Evolutionary conservation across 1,140 invertebrate genomes (phyloP).

Genomic region (Drosophila subpulchrella): DNA sequence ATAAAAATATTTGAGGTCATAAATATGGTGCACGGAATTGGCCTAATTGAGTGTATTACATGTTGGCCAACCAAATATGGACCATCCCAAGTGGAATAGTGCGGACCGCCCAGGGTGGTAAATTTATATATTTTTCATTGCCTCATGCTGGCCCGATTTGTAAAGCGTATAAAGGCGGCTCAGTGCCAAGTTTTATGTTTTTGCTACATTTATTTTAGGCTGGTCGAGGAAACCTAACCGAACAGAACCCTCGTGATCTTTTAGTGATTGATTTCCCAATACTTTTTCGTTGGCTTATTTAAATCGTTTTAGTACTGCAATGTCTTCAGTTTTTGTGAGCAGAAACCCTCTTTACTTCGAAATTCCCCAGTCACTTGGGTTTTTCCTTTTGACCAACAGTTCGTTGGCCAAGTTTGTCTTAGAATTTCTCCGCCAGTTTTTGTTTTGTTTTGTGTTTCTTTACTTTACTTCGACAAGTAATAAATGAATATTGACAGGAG

Average conservation of each 20-base stretch:
- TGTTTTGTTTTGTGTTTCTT: conserved; percentile 34
- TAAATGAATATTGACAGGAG: conserved; percentile 80
- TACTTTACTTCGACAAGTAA: conserved; percentile 59
- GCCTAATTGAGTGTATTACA: conserved; percentile 78
- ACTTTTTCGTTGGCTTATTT: conserved; percentile 9
- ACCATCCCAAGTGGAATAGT: conserved; percentile 19
- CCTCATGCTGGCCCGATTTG: conserved; percentile 60
- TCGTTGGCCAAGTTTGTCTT: conserved; percentile 20
- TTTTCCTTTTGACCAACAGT: conserved; percentile 15
- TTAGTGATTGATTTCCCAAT: conserved; percentile 32
- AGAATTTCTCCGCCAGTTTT: conserved; percentile 9
- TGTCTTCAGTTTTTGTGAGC: neutral
- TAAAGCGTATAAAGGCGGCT: conserved; percentile 63
- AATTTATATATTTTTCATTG: conserved; percentile 69
- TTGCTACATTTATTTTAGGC: conserved; percentile 31
- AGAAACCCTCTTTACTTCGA: neutral
- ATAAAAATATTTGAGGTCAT: conserved; percentile 74
- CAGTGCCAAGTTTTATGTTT: conserved; percentile 35
- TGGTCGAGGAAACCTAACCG: conserved; percentile 1
- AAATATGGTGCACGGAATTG: conserved; percentile 71
- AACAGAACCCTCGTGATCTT: conserved; percentile 13
- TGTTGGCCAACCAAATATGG: conserved; percentile 47
- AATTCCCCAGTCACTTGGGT: conserved; percentile 8
- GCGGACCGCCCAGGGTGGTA: conserved; percentile 18
- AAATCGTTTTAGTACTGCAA: conserved; percentile 1